Evolutionary conservation across 92 coral and sea anemone species (phyloP), one percentile per base, ranked within the genome.

Genomic region (Anthopleura xanthogrammica): DNA sequence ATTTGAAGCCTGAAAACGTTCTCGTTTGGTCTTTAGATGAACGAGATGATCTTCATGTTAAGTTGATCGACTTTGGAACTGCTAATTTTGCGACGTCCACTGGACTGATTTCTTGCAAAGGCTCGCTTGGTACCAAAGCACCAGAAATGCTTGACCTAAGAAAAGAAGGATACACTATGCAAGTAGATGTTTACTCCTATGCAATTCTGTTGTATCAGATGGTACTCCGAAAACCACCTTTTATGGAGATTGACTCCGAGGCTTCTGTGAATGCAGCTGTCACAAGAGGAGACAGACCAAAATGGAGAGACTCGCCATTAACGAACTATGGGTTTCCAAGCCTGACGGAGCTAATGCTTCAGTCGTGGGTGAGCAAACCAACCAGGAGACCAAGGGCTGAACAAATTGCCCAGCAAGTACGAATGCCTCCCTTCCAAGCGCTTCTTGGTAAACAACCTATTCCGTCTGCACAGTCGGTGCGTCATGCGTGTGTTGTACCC

Each of bases 1-100:
- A 96, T 77, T 86, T 96, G 13, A 96, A 96, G 74, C 98, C 99
- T 12, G 98, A 92, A 85, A 96, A 96, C 77, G 89, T 96, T 78
- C 91, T 96, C 46, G 99, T 96, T 23, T 92, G 97, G 99, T 96
- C 99, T 36, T 88, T 92, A 77, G 92, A 96, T 16, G 99, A 96
- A 83, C 75, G 85, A 1, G 91, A 89, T 75, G 99, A 96, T 76
- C 88, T 92, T 73, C 94, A 96, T 79, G 97, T 94, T 29, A 96
- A 96, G 82, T 81, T 96, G 83, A 96, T 95, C 62, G 99, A 96
- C 81, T 96, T 96, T 68, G 99, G 99, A 29, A 96, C 99, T 1
- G 99, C 99, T 8, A 94, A 95, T 81, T 96, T 96, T 81, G 98
- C 95, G 42, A 92, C 95, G 3, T 87, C 93, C 3, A 90, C 95